Evolutionary conservation across 2,888 invertebrate genomes (phyloP), one percentile per base, ranked within the genome.

Genomic region (Alentia gelatinosa): DNA sequence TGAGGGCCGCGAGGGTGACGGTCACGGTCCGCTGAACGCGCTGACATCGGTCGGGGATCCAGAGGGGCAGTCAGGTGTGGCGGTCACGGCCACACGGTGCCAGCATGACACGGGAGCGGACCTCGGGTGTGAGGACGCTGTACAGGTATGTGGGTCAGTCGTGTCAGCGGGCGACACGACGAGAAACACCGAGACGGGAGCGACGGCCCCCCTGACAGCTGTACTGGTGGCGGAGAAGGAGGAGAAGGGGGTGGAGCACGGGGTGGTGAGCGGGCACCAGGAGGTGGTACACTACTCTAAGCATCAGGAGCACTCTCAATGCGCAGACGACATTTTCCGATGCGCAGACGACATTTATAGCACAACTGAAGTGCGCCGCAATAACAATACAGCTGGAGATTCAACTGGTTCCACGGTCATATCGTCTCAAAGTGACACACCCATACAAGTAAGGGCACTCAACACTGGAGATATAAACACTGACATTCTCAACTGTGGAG

Each of bases 111-210:
- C 26, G 26, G 12, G n/a, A n/a, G 79, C 12, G 79, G 37, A 79
- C 35, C 79, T n/a, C 37, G 1, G n/a, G n/a, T n/a, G 26, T 23
- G 3, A 35, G 12, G 79, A 39, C 35, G 39, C n/a, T n/a, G n/a
- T 39, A 79, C 37, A 37, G 79, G 79, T 79, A 79, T 79, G 35
- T 79, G 79, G 79, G 79, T 79, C 79, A 79, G 79, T 23, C 3
- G 15, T 79, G 79, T 79, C 79, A 79, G 37, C 79, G 79, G 39
- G 74, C n/a, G n/a, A n/a, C n/a, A n/a, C n/a, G n/a, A n/a, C n/a
- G n/a, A n/a, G n/a, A n/a, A n/a, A n/a, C n/a, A n/a, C 47, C 47
- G 19, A 47, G 47, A 19, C 47, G 7, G 47, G 19, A 7, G 47
- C 19, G 47, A 19, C 7, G 47, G 19, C 19, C 19, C 47, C 7